These are phyloP conservation scores for Drosophila obscura DNA, from an alignment of 1,140 invertebrate species.

Conservation along the genomic window DNA sequence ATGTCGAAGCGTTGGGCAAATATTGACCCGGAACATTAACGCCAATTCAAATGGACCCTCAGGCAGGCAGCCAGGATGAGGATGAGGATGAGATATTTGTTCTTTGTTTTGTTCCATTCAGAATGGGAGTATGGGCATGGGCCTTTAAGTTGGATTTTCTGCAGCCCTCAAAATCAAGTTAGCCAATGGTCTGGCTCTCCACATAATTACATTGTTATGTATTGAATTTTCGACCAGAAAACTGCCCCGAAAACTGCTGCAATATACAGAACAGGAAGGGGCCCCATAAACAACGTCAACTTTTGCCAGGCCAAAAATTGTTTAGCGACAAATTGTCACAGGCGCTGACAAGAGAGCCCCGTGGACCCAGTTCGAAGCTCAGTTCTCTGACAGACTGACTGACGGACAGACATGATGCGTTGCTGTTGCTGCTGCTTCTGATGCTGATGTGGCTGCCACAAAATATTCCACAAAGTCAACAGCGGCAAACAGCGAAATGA, in stretches of 20 bases:
- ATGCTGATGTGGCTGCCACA: constrained; percentile 33
- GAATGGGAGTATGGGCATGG: constrained; percentile 14
- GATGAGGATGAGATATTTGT: background rate
- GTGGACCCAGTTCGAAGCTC: constrained; percentile 32
- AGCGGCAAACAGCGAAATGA: constrained; percentile 64
- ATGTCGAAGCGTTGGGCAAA: constrained; percentile 57
- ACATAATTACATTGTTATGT: constrained; percentile 81
- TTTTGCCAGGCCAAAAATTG: constrained; percentile 61
- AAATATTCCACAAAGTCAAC: constrained; percentile 79
- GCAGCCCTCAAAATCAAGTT: constrained; percentile 42
- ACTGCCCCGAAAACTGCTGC: constrained; percentile 27
- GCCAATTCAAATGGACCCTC: constrained; percentile 44
- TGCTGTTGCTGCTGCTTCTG: constrained; percentile 1
- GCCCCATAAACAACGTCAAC: constrained; percentile 59
- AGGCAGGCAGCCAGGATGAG: constrained; percentile 4
- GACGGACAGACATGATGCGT: constrained; percentile 55
- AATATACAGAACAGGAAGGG: constrained; percentile 1
- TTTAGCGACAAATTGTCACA: constrained; percentile 80
- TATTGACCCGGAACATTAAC: constrained; percentile 70
- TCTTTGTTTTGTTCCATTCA: constrained; percentile 29
- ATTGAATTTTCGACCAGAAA: constrained; percentile 68
- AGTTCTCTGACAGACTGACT: constrained; percentile 13
- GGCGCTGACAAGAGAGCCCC: constrained; percentile 60
- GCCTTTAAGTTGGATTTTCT: constrained; percentile 4
- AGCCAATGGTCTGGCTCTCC: constrained; percentile 43